phyloP scores from a whole-genome alignment of 1,140 invertebrate species.

The Neodiprion fabricii region DNA sequence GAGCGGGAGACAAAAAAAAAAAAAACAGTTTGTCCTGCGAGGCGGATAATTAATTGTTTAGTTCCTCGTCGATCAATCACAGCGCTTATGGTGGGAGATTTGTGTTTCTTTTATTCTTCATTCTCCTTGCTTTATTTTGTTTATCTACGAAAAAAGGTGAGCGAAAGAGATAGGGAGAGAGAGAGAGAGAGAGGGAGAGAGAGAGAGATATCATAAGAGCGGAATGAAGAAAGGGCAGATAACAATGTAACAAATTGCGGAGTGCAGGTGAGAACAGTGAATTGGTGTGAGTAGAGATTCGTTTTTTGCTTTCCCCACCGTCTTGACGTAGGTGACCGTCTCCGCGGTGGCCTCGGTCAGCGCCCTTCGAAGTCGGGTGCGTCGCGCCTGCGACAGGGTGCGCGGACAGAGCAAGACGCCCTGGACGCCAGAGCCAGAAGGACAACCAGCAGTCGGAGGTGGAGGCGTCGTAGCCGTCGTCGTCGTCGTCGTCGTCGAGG shows the following conservation, averaged over 20 bases:
- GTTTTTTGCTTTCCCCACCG: slow-evolving; percentile 66
- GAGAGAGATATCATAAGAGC: too few relatives aligned
- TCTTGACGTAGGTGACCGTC: slow-evolving; percentile 86
- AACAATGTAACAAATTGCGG: background rate
- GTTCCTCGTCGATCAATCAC: too few relatives aligned
- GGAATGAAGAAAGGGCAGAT: too few relatives aligned
- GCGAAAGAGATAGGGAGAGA: too few relatives aligned
- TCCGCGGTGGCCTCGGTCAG: slow-evolving; percentile 88
- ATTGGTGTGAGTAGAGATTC: background rate
- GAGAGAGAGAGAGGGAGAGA: too few relatives aligned
- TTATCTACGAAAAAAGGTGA: too few relatives aligned
- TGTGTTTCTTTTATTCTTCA: too few relatives aligned
- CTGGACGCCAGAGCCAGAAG: slow-evolving; percentile 61
- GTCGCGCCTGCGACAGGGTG: slow-evolving; percentile 84
- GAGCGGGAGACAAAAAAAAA: too few relatives aligned
- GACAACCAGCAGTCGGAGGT: slow-evolving; percentile 37
- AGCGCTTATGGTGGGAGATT: too few relatives aligned
- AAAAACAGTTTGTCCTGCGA: too few relatives aligned
- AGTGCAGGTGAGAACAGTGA: background rate
- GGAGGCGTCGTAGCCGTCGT: slow-evolving; percentile 53
- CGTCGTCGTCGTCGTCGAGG: slow-evolving; percentile 53
- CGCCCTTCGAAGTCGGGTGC: slow-evolving; percentile 80
- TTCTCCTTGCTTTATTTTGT: too few relatives aligned
- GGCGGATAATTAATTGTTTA: too few relatives aligned
- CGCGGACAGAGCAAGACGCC: slow-evolving; percentile 86